Percentiles rank a stretch among this genome's conserved stretches.
phyloP scores from a whole-genome alignment of 1,140 invertebrate species.

The Steinernema khuongi region DNA sequence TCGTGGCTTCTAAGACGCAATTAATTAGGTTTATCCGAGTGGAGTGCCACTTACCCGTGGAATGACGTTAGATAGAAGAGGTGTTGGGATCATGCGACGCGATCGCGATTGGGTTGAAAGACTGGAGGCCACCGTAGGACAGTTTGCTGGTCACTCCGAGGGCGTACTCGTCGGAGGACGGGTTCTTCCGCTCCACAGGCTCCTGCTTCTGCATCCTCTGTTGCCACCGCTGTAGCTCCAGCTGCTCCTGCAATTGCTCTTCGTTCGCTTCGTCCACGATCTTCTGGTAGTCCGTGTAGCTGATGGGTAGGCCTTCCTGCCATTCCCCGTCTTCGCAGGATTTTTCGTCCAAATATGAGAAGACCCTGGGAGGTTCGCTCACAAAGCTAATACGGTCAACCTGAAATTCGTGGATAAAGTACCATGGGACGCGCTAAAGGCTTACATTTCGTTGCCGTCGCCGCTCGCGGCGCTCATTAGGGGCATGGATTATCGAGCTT shows the following conservation, averaged over 20 bases:
- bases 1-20: too few relatives aligned
- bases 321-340: conserved; percentile 20
- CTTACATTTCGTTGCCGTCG: conserved; percentile 20
- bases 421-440: not conserved
- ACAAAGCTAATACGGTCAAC: conserved; percentile 27
- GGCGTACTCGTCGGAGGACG: not conserved
- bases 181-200: not conserved
- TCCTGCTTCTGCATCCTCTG: conserved; percentile 2
- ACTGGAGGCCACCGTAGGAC: not conserved
- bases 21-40: too few relatives aligned
- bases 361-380: conserved; percentile 26
- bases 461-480: conserved; percentile 13
- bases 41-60: not conserved
- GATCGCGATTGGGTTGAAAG: not conserved
- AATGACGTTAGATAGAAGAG: not conserved
- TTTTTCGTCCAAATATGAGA: conserved; percentile 32
- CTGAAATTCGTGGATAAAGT: conserved; percentile 1
- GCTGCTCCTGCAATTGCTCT: conserved; percentile 5
- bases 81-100: not conserved
- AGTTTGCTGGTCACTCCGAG: conserved; percentile 9
- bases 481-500: conserved; percentile 28
- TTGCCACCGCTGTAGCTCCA: not conserved
- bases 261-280: not conserved
- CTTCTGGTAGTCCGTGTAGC: conserved; percentile 27
- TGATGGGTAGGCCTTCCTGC: conserved; percentile 27